Evolutionary conservation across 2,113 vertebrate species (phyloP).

Genomic region (Arenaria interpres): DNA sequence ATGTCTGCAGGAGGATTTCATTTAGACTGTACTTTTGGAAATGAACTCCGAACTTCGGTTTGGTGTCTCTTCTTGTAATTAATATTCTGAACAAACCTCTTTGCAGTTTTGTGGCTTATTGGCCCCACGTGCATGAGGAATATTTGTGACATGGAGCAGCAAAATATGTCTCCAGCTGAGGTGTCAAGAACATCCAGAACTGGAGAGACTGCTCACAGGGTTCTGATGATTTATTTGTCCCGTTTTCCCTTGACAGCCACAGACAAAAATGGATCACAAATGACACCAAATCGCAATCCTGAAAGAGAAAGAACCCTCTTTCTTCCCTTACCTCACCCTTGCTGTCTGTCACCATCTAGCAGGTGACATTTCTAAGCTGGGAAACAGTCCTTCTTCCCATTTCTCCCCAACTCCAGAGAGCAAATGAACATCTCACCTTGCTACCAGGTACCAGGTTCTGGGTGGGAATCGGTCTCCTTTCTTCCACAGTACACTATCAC

Average conservation of each 20-base stretch:
- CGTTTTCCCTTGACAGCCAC: background rate
- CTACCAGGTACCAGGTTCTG: background rate
- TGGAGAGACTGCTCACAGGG: background rate
- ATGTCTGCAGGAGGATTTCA: background rate
- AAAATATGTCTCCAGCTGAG: conserved; percentile 19
- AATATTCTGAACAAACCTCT: background rate
- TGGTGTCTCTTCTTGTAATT: conserved; percentile 12
- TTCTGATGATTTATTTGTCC: background rate
- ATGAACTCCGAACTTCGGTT: background rate
- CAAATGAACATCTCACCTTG: background rate
- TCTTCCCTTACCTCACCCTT: background rate
- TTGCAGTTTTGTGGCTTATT: background rate
- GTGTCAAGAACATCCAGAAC: background rate
- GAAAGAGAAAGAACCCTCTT: background rate
- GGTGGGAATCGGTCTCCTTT: background rate
- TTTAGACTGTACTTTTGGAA: conserved; percentile 28
- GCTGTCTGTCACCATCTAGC: background rate
- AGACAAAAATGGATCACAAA: background rate
- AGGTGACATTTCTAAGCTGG: background rate
- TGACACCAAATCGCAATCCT: background rate
- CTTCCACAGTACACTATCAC: background rate
- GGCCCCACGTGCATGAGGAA: background rate
- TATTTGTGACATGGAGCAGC: conserved; percentile 6
- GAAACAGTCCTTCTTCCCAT: background rate
- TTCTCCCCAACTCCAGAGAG: background rate